Conservation (phyloP, 1,140 invertebrate species). For the Listronotus bonariensis region DNA sequence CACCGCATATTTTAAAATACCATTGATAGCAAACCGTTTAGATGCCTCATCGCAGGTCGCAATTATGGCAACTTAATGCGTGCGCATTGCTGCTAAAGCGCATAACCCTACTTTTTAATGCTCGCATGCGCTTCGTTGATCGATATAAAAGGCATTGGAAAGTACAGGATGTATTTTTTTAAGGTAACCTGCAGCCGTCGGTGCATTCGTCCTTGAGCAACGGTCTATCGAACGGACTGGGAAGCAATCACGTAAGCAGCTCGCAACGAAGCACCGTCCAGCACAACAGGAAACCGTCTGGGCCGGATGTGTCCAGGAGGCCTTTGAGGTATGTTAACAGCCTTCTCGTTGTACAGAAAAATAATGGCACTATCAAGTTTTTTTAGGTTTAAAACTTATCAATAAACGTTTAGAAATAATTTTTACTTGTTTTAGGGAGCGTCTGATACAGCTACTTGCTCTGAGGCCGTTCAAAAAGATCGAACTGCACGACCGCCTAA, state of each 20-base stretch:
- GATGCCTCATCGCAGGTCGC: too few species aligned
- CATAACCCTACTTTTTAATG: too few species aligned
- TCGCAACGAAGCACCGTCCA: conserved; percentile 42
- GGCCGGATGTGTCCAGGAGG: conserved; percentile 69
- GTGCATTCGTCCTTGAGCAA: conserved; percentile 38
- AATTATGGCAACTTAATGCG: too few species aligned
- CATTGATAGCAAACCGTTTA: too few species aligned
- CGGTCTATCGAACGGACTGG: conserved; percentile 52
- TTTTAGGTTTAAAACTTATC: too few species aligned
- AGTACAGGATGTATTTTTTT: conserved; percentile 1
- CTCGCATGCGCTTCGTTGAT: too few species aligned
- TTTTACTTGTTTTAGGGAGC: conserved; percentile 67
- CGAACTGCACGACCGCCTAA: conserved; percentile 80
- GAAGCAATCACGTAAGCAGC: conserved; percentile 54
- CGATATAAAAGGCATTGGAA: too few species aligned
- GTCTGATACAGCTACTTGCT: conserved; percentile 90
- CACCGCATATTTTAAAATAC: too few species aligned
- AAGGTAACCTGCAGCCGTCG: conserved; percentile 27
- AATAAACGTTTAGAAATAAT: not conserved
- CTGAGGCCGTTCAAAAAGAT: conserved; percentile 91
- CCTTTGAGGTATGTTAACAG: conserved; percentile 65
- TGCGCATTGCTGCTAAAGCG: too few species aligned
- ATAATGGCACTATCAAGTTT: too few species aligned
- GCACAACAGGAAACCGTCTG: conserved; percentile 51
- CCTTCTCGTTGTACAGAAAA: too few species aligned